Evolutionary conservation across 1,140 invertebrate species (phyloP), one percentile per base, ranked within the genome.

Genomic region (Gonioctena quinquepunctata): DNA sequence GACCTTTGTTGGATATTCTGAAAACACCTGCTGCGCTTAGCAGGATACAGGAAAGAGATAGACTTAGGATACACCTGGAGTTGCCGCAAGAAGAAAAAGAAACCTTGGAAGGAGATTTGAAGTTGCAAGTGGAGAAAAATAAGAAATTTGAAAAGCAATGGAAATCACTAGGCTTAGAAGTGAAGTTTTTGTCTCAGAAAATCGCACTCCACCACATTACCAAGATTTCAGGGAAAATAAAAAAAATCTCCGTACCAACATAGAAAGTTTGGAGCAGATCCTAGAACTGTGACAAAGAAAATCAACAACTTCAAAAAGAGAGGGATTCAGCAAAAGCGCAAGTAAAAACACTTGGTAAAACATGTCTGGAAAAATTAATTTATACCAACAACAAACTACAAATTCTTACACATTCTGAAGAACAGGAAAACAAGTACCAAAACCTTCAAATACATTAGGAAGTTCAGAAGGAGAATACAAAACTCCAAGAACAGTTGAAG

Each of bases 1-100:
- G 77, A 52, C 81, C 81, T 13, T 73, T 82, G 27, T 70, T 73
- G 21, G 77, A 77, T 26, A 68, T 79, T 16, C 70, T 82, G 8
- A 76, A 74, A 66, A 82, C 78, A 6, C 79, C 81, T 3, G 48
- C 61, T 21, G 66, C 71, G 33, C 62, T 69, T 23, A 75, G 79
- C 63, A 77, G 73, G 56, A 75, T 79, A 22, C 70, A 68, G 49
- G 71, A 77, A 59, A 76, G 80, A 26, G 68, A 70, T 11, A 77
- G 64, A 50, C 59, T 81, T 19, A 70, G 67, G 48, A 42, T 60
- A 7, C 72, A 79, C 28, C 57, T 82, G 21, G 77, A 81, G 54
- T 50, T 70, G 7, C 77, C 79, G 68, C 75, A 78, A 16, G 76
- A 73, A 54, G 79, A 82, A 59, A 81, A 80, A 59, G 68, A 68